Base-by-base conservation (phyloP, 2,797 vertebrate genomes). In the Malurus leucopterus region DNA sequence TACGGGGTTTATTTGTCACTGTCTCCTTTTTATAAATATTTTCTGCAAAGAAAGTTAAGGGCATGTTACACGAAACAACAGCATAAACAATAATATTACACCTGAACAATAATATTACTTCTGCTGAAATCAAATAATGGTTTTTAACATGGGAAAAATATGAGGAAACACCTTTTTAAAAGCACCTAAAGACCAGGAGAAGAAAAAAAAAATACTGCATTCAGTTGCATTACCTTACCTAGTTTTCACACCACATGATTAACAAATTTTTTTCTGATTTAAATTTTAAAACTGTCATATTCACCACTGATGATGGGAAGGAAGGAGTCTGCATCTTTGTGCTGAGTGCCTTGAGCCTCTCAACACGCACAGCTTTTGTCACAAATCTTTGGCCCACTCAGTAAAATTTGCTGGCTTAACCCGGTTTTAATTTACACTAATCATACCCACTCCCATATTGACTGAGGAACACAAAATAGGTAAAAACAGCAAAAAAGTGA, bases 1-100 rank as follows among this genome's bases (percentile, higher is more conserved):
- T 57, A 50, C 54, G 8, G 50, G 30, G 24, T 87, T 86, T 86
- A 78, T 93, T 90, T 91, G 65, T 84, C 87, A 82, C 47, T n/a
- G 7, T 68, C 79, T 82, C 43, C 53, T 55, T 87, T 79, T 55
- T 29, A 54, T 11, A 86, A 67, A 73, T 9, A 43, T 82, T 88
- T 69, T 34, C 73, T 73, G 30, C 32, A 29, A 70, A 55, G 71
- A 62, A 51, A 38, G 32, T 77, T 80, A 65, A 74, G 55, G 75
- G 11, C 1, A 2, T 5, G 16, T 15, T 30, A 46, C 38, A 30
- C 3, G 16, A 85, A 82, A 64, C 55, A 34, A 46, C 4, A 11
- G 30, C 70, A 47, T n/a, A 89, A 86, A 67, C 32, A 9, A 43
- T 30, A 51, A 43, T 74, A 84, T 81, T 68, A 61, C 40, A 34